These are phyloP conservation scores for Phalacrocorax pelagicus DNA, from an alignment of 2,113 vertebrate genomes.

Conservation along the genomic window DNA sequence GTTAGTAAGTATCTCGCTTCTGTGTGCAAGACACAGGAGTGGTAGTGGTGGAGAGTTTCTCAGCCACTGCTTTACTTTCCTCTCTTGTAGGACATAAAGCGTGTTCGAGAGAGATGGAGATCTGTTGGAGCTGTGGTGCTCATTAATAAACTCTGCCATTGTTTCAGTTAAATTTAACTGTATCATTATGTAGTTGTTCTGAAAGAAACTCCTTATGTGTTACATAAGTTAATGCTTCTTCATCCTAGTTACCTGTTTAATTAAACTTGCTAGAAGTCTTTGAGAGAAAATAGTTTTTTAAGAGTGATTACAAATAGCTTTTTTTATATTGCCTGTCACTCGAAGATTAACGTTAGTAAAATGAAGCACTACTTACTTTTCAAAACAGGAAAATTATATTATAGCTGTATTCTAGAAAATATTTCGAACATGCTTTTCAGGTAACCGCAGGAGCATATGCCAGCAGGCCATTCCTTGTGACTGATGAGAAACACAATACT, in stretches of 20 bases:
- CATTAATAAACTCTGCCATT: not conserved
- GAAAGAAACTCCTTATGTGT: not conserved
- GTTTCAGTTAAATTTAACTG: not conserved
- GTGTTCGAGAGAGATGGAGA: not conserved
- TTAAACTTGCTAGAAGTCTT: not conserved
- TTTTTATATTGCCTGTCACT: not conserved
- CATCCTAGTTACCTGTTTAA: not conserved
- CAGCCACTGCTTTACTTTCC: not conserved
- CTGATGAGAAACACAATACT: not conserved
- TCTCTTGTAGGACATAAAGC: not conserved
- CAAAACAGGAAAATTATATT: not conserved
- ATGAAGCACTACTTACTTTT: not conserved
- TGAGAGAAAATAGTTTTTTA: not conserved
- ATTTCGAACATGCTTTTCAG: not conserved
- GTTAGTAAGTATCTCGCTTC: not conserved
- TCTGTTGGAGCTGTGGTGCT: not conserved
- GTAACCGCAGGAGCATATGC: not conserved
- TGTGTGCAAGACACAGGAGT: not conserved
- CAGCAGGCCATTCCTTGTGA: not conserved
- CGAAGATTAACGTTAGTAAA: not conserved
- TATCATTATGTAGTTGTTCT: not conserved
- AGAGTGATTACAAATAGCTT: not conserved
- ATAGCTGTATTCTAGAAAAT: not conserved
- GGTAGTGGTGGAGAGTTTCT: not conserved
- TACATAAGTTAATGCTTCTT: not conserved